Evolutionary conservation across 2,113 vertebrate genomes (phyloP).

Genomic region (Cavia aperea): DNA sequence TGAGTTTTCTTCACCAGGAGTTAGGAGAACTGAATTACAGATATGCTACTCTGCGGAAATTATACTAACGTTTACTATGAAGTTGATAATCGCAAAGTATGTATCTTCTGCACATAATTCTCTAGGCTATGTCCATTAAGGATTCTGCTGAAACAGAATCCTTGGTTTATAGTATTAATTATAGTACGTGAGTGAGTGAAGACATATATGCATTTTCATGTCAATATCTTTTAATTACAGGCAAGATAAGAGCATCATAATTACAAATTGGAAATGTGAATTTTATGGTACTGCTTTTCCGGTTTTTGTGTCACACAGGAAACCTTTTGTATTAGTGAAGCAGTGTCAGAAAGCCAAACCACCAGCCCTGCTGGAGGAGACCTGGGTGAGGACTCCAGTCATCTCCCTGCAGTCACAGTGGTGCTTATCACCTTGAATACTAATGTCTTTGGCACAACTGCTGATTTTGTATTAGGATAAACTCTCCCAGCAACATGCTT

Average conservation of each 20-base stretch:
- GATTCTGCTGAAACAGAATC: not conserved
- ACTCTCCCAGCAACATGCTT: not conserved
- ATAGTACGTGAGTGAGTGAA: not conserved
- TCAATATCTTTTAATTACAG: not conserved
- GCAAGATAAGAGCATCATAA: not conserved
- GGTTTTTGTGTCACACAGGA: not conserved
- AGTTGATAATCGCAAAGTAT: constrained; percentile 35
- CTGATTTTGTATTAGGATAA: not conserved
- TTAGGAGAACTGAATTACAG: constrained; percentile 58
- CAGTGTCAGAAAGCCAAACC: not conserved
- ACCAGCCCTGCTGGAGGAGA: not conserved
- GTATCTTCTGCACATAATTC: not conserved
- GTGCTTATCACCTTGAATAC: not conserved
- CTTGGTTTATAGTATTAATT: not conserved
- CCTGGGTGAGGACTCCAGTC: not conserved
- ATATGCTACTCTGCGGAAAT: constrained; percentile 54
- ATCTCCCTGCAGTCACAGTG: not conserved
- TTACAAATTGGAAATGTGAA: constrained; percentile 9
- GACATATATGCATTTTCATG: not conserved
- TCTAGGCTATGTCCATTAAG: not conserved
- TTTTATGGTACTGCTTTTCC: not conserved
- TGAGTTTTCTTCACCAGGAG: not conserved
- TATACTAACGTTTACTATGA: constrained; percentile 53
- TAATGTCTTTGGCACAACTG: not conserved
- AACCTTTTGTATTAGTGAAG: not conserved